Evolutionary conservation across 2,797 vertebrate species (phyloP).

Genomic region (Urocyon cinereoargenteus): DNA sequence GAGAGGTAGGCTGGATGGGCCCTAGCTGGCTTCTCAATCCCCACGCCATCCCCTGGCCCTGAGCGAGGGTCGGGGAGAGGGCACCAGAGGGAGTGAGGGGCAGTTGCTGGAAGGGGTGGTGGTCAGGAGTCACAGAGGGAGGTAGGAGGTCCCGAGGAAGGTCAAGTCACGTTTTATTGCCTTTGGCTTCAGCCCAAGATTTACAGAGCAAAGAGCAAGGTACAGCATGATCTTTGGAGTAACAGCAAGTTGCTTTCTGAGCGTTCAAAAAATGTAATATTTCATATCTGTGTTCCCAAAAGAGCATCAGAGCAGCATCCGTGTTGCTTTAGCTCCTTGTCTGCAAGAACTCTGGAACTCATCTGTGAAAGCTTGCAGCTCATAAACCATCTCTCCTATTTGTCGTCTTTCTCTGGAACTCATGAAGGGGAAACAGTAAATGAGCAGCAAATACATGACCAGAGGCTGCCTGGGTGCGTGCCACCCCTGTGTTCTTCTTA

Average conservation of each 20-base stretch:
- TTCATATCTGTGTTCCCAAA: neutral
- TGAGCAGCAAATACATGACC: neutral
- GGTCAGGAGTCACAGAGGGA: neutral
- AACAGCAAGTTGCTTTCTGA: neutral
- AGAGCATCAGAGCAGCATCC: neutral
- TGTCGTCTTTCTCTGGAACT: fast-evolving
- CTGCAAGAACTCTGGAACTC: neutral
- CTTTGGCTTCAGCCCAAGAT: neutral
- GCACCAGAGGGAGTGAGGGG: fast-evolving
- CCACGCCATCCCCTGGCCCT: fast-evolving
- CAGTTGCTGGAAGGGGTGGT: no score
- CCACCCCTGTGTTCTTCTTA: neutral
- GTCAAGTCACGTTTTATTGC: neutral
- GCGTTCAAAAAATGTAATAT: fast-evolving
- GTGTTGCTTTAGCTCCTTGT: neutral
- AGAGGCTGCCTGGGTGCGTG: fast-evolving
- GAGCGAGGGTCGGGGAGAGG: neutral
- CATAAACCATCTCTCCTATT: fast-evolving
- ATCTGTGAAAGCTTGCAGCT: neutral
- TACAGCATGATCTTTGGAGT: neutral
- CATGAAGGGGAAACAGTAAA: fast-evolving
- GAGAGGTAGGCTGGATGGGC: neutral
- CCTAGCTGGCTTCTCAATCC: neutral
- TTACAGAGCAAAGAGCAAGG: neutral
- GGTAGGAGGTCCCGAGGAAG: neutral